These are phyloP conservation scores for Hyles vespertilio DNA, from an alignment of 1,140 invertebrate species.

Conservation along the genomic window DNA sequence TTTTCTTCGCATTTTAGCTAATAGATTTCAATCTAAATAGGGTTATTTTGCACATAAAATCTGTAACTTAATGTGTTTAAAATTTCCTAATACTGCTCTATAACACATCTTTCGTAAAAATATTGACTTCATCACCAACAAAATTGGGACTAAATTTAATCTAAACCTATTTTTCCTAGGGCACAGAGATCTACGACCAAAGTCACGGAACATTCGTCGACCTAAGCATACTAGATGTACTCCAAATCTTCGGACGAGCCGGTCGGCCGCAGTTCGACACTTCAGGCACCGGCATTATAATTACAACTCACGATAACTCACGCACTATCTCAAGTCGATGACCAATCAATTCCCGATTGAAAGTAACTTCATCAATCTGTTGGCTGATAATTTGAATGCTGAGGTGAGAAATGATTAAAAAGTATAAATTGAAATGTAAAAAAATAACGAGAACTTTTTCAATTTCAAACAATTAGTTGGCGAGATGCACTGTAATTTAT, in stretches of 20 bases:
- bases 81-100: too few relatives aligned
- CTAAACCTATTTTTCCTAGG: conserved; percentile 75
- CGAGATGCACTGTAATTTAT: too few relatives aligned
- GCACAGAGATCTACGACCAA: conserved; percentile 98
- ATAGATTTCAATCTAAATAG: too few relatives aligned
- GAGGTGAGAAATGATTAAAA: too few relatives aligned
- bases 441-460: too few relatives aligned
- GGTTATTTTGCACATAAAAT: too few relatives aligned
- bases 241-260: conserved; percentile 99
- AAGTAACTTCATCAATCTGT: conserved; percentile 93
- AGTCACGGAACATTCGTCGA: conserved; percentile 96
- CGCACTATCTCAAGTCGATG: conserved; percentile 95
- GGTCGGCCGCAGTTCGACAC: conserved; percentile 96
- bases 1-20: too few relatives aligned
- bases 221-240: conserved; percentile 96
- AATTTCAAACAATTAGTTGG: too few relatives aligned
- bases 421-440: too few relatives aligned
- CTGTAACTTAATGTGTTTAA: too few relatives aligned
- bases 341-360: conserved; percentile 99
- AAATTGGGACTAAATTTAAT: background rate
- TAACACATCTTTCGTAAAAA: too few relatives aligned
- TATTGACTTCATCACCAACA: background rate
- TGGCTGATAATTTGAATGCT: conserved; percentile 98
- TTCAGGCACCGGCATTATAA: conserved; percentile 96
- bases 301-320: conserved; percentile 94